These are phyloP conservation scores for Otolemur garnettii DNA, from an alignment of 2,113 vertebrate genomes.

Conservation along the genomic window DNA sequence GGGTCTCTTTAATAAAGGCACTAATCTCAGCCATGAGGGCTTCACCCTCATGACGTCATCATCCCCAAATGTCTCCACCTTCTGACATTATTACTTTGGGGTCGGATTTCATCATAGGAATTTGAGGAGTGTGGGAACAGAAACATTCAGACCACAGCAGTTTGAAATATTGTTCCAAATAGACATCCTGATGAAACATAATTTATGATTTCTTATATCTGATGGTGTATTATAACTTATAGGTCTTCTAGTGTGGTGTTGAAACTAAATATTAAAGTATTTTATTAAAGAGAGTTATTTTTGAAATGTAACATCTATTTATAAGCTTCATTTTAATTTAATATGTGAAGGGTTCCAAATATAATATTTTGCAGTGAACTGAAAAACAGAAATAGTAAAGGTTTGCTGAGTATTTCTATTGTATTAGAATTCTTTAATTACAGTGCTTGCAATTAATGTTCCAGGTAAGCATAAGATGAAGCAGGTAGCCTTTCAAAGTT, in stretches of 20 bases:
- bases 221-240: no score
- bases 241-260: no score
- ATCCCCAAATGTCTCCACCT: neutral
- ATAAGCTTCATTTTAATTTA: neutral
- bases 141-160: neutral
- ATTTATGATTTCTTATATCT: neutral
- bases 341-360: neutral
- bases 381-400: neutral
- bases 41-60: neutral
- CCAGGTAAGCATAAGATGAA: rapidly evolving
- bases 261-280: neutral
- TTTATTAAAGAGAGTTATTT: neutral
- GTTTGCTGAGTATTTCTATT: neutral
- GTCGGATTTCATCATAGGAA: neutral
- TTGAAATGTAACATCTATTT: neutral
- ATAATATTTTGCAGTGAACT: neutral
- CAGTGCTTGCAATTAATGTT: rapidly evolving
- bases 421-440: neutral
- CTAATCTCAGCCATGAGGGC: neutral
- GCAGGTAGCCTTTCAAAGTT: neutral
- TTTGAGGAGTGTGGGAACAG: neutral
- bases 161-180: neutral
- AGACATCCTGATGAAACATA: neutral
- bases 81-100: neutral
- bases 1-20: neutral